A percentile compares a stretch with the other conserved stretches of the same genome.
Evolutionary conservation across 2,888 invertebrate genomes (phyloP).

Genomic region (Cataglyphis rosenhaueri): DNA sequence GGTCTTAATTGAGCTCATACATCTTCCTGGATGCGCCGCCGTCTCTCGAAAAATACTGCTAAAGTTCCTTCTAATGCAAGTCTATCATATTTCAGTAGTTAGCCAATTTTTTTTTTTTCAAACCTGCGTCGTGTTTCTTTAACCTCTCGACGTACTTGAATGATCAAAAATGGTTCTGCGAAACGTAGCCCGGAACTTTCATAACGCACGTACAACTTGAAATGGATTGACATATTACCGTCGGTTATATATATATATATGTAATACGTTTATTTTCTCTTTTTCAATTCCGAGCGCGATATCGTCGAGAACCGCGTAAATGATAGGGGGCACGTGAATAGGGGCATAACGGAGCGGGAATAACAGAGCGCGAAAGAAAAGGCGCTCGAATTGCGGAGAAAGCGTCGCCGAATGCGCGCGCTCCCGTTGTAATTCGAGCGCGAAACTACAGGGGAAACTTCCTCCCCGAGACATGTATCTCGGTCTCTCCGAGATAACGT

Average conservation of each 20-base stretch:
- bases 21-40: constrained; percentile 22
- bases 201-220: constrained; percentile 4
- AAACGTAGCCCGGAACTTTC: not conserved
- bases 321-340: constrained; percentile 43
- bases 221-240: constrained; percentile 14
- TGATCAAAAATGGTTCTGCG: not conserved
- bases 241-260: not conserved
- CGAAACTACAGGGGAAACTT: constrained; percentile 67
- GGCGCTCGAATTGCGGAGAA: constrained; percentile 62
- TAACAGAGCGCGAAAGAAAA: constrained; percentile 57
- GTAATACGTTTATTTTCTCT: constrained; percentile 2
- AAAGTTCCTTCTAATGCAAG: constrained; percentile 29
- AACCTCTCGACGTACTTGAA: constrained; percentile 14
- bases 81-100: constrained; percentile 25
- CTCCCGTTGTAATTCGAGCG: constrained; percentile 68
- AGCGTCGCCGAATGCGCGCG: constrained; percentile 65
- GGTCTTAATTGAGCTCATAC: constrained; percentile 45
- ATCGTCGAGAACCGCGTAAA: constrained; percentile 16
- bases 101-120: not conserved
- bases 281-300: constrained; percentile 41
- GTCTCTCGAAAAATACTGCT: constrained; percentile 43
- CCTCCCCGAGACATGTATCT: constrained; percentile 54
- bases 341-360: constrained; percentile 23
- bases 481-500: constrained; percentile 66
- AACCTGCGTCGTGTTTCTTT: not conserved